phyloP scores from a whole-genome alignment of 2,113 vertebrate species.

The Rhinogobius similis region DNA sequence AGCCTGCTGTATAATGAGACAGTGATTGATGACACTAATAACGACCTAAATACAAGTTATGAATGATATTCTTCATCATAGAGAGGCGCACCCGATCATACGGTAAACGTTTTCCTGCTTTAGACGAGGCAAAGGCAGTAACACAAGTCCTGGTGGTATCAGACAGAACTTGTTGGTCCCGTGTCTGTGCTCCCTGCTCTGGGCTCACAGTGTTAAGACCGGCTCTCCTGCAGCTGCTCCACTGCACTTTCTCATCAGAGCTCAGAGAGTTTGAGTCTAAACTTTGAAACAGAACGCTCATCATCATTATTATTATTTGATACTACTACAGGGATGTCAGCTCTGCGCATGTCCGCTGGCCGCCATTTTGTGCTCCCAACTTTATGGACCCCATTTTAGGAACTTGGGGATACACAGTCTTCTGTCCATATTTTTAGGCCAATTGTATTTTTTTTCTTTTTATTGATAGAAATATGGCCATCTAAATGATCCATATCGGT shows the following conservation, averaged over 20 bases:
- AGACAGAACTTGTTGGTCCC: not conserved
- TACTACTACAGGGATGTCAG: constrained; percentile 18
- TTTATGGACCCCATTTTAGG: constrained; percentile 65
- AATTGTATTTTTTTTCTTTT: not conserved
- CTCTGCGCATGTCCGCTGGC: constrained; percentile 56
- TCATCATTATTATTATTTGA: constrained; percentile 11
- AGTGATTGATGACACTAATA: not conserved
- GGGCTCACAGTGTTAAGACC: constrained; percentile 3
- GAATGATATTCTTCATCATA: not conserved
- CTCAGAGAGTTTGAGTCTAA: not conserved
- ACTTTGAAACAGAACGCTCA: constrained; percentile 22
- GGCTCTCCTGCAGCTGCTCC: not conserved
- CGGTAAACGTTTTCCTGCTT: no score
- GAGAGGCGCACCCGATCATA: not conserved
- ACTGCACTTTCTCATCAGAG: not conserved
- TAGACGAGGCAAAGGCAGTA: no score
- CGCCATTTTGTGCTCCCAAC: constrained; percentile 66
- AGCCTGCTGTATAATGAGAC: no score
- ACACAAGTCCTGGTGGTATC: not conserved
- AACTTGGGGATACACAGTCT: constrained; percentile 28
- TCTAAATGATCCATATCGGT: not conserved
- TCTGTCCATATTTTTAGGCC: not conserved
- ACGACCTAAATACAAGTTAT: not conserved
- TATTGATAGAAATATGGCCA: not conserved
- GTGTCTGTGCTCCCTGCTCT: constrained; percentile 4